Evolutionary conservation across 2,888 invertebrate genomes (phyloP).

Genomic region (Lithosia quadra): DNA sequence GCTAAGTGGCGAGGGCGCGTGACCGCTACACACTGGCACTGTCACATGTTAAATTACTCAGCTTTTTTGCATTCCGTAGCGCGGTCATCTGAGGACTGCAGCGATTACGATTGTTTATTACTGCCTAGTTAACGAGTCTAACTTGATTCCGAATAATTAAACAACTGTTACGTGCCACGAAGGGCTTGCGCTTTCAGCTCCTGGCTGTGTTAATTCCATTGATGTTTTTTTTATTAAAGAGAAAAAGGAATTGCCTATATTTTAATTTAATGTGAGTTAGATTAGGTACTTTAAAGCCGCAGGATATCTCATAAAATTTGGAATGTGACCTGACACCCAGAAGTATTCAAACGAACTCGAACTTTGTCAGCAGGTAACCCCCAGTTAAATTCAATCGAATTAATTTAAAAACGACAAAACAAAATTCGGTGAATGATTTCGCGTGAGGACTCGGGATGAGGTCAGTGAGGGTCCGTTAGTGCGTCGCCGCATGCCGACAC

Average conservation of each 20-base stretch:
- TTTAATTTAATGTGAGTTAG: constrained; percentile 12
- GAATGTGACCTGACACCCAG: constrained; percentile 15
- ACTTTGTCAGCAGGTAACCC: constrained; percentile 15
- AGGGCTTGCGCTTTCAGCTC: constrained; percentile 34
- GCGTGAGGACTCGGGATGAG: constrained; percentile 74
- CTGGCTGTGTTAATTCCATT: constrained; percentile 17
- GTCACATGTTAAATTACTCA: constrained; percentile 68
- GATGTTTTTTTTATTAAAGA: constrained; percentile 4
- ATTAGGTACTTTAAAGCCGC: constrained; percentile 19
- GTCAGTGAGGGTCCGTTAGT: constrained; percentile 77
- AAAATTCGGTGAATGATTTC: constrained; percentile 69
- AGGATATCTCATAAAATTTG: constrained; percentile 20
- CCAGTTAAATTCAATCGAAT: constrained; percentile 31
- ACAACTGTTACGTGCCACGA: constrained; percentile 41
- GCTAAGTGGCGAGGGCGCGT: constrained; percentile 69
- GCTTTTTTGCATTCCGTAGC: constrained; percentile 73
- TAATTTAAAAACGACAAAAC: constrained; percentile 38
- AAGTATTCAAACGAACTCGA: not conserved
- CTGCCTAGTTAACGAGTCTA: constrained; percentile 56
- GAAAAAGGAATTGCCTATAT: constrained; percentile 8
- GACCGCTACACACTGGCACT: constrained; percentile 64
- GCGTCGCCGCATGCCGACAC: constrained; percentile 68
- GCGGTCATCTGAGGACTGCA: constrained; percentile 64
- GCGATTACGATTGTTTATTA: constrained; percentile 71
- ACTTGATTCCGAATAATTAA: constrained; percentile 51